Evolutionary conservation across 2,888 invertebrate species (phyloP).

Genomic region (Gnatocerus cornutus): DNA sequence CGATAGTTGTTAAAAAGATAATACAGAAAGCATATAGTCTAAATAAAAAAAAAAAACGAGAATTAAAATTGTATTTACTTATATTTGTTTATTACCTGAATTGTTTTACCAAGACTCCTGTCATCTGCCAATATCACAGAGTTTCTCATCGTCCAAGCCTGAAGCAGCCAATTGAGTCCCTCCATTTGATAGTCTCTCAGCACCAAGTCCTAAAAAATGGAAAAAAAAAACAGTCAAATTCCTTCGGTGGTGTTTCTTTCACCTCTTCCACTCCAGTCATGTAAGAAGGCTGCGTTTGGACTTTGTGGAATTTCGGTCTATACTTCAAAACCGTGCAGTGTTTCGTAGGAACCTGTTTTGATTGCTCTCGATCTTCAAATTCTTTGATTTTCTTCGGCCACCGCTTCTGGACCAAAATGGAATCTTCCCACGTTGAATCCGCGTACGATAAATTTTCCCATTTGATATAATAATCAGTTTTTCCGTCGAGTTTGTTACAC

Average conservation of each 20-base stretch:
- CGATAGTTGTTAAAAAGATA: slow-evolving; percentile 93
- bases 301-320: slow-evolving; percentile 94
- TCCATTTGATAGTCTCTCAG: slow-evolving; percentile 99
- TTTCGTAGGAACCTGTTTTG: slow-evolving; percentile 92
- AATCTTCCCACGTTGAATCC: slow-evolving; percentile 99
- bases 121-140: slow-evolving; percentile 99
- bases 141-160: slow-evolving; percentile 98
- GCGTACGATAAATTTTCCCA: slow-evolving; percentile 98
- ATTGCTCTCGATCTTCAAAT: slow-evolving; percentile 89
- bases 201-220: slow-evolving; percentile 76
- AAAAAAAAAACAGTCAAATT: slow-evolving; percentile 35
- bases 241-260: slow-evolving; percentile 50
- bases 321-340: slow-evolving; percentile 88
- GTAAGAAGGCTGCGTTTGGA: slow-evolving; percentile 92
- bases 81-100: slow-evolving; percentile 75
- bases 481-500: slow-evolving; percentile 82
- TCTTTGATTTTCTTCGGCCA: slow-evolving; percentile 90
- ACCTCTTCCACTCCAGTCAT: slow-evolving; percentile 85
- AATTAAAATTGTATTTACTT: slow-evolving; percentile 59
- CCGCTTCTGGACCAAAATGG: slow-evolving; percentile 85
- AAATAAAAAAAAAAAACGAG: slow-evolving; percentile 72
- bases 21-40: slow-evolving; percentile 97
- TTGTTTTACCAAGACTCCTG: slow-evolving; percentile 99
- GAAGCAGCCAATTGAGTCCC: slow-evolving; percentile 98
- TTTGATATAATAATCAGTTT: slow-evolving; percentile 95